Percentiles rank a stretch among this genome's conserved stretches.
Evolutionary conservation across 64 coral and sea anemone genomes (phyloP).

Genomic region (Stylophora pistillata): DNA sequence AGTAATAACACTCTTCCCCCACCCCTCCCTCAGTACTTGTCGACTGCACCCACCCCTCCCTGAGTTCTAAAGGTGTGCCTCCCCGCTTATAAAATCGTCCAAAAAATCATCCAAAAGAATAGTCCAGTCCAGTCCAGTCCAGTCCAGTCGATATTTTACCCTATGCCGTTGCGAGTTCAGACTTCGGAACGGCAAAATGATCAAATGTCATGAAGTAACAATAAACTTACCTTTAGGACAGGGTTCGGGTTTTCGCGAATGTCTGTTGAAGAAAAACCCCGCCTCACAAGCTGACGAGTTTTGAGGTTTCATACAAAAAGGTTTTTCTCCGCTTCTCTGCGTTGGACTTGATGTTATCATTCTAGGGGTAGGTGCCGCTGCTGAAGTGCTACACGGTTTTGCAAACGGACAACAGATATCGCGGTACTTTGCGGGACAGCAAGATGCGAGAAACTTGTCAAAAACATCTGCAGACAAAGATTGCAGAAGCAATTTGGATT

Average conservation of each 20-base stretch:
- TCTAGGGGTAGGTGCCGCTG: not conserved
- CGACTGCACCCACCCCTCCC: no score
- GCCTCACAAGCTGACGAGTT: conserved; percentile 71
- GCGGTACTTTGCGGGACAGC: conserved; percentile 56
- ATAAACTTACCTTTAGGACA: conserved; percentile 62
- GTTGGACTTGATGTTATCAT: not conserved
- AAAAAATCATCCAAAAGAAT: no score
- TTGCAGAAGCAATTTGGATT: not conserved
- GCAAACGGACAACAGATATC: conserved; percentile 43
- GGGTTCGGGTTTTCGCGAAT: conserved; percentile 9
- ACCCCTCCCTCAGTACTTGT: no score
- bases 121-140: no score
- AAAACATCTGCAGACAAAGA: not conserved
- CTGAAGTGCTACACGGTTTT: conserved; percentile 43
- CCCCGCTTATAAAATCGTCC: no score
- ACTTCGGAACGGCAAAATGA: no score
- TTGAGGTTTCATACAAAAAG: conserved; percentile 74
- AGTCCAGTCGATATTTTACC: no score
- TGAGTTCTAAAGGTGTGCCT: no score
- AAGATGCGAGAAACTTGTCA: not conserved
- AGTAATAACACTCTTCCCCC: no score
- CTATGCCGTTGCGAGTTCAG: no score
- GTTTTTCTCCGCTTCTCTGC: conserved; percentile 26
- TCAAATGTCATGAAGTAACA: no score
- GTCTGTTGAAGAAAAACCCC: conserved; percentile 54